Percentiles rank a stretch among this genome's conserved stretches.
These are phyloP conservation scores for Mus musculus DNA, from an alignment of 2,113 vertebrate species.

Conservation along the genomic window DNA sequence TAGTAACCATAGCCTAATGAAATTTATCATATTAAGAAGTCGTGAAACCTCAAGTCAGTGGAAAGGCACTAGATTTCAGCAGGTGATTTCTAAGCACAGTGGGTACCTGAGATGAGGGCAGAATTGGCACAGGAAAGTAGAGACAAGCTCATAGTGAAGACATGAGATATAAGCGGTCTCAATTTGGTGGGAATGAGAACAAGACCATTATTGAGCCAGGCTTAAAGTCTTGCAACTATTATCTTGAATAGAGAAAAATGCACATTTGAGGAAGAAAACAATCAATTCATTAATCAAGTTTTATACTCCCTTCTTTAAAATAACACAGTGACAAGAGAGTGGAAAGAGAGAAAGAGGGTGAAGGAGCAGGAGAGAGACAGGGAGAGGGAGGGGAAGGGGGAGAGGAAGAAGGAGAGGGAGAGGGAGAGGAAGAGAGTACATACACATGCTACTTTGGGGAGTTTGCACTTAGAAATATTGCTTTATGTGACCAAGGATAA, in stretches of 20 bases:
- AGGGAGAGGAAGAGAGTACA: background rate
- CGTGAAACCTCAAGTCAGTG: constrained; percentile 54
- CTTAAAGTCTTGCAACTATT: background rate
- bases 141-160: background rate
- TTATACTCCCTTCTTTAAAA: constrained; percentile 7
- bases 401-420: no score
- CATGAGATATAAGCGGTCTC: no score
- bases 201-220: background rate
- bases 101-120: background rate
- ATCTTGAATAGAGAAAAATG: constrained; percentile 32
- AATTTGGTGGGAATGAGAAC: background rate
- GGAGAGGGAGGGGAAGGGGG: no score
- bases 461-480: background rate
- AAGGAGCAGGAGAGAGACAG: background rate
- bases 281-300: constrained; percentile 23
- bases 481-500: background rate
- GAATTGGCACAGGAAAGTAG: background rate
- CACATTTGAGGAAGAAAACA: background rate
- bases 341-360: background rate
- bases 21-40: constrained; percentile 66
- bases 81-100: constrained; percentile 1
- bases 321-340: background rate
- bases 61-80: constrained; percentile 42
- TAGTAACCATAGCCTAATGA: constrained; percentile 61
- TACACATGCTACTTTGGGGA: background rate